Conservation (phyloP, 2,888 invertebrate species). For the Heliconius sara region DNA sequence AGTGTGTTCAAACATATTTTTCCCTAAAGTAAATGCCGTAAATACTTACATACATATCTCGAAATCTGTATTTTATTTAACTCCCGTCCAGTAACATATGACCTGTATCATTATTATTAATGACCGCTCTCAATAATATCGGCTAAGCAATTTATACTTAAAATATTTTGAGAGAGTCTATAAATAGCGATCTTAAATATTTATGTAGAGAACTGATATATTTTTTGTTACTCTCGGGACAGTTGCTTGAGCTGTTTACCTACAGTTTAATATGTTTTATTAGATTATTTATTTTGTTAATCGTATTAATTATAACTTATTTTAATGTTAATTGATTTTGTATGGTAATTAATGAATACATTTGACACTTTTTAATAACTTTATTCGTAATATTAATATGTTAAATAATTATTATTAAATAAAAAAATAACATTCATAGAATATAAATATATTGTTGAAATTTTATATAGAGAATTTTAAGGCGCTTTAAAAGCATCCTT, state of each 20-base stretch:
- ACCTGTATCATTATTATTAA: constrained; percentile 46
- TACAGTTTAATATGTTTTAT: constrained; percentile 1
- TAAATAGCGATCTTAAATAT: constrained; percentile 42
- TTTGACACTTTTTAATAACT: background rate
- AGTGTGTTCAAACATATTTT: constrained; percentile 34
- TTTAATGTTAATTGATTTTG: background rate
- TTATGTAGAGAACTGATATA: constrained; percentile 36
- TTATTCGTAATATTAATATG: background rate
- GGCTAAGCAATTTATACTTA: constrained; percentile 40
- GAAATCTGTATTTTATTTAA: constrained; percentile 41
- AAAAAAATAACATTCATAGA: background rate
- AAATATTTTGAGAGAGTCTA: constrained; percentile 42
- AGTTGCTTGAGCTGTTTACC: constrained; percentile 13
- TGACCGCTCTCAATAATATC: constrained; percentile 43
- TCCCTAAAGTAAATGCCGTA: constrained; percentile 39
- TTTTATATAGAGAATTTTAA: background rate
- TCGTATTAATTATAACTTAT: background rate
- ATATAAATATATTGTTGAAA: background rate
- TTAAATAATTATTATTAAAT: background rate
- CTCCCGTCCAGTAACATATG: constrained; percentile 41
- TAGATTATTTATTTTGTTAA: background rate
- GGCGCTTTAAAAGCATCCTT: background rate
- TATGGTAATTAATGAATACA: background rate
- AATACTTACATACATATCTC: constrained; percentile 31
- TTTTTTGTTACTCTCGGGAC: constrained; percentile 8